A percentile compares a stretch with the other conserved stretches of the same genome.
Conservation (phyloP, 2,888 invertebrate species). For the Leptopilina drosophilae region DNA sequence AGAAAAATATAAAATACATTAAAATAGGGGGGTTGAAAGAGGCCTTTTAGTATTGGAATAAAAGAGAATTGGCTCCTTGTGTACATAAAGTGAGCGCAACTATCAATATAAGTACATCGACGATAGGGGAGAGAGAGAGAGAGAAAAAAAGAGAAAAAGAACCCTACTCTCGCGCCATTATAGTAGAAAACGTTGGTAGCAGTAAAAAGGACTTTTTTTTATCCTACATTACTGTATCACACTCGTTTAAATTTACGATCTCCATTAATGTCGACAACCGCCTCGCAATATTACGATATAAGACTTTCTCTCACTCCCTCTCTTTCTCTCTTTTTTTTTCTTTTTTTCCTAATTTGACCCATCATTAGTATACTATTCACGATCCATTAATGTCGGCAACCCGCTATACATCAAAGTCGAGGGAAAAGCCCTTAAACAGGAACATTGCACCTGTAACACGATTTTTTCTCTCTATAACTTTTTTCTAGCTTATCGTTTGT, state of each 20-base stretch:
- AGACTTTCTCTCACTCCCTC: background rate
- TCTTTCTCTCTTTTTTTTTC: no score
- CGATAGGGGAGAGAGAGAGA: background rate
- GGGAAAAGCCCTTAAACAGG: background rate
- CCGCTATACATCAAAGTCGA: conserved; percentile 9
- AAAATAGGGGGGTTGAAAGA: no score
- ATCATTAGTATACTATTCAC: conserved; percentile 6
- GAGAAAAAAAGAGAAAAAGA: no score
- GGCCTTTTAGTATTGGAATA: background rate
- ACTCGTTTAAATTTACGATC: conserved; percentile 3
- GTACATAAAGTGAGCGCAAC: background rate
- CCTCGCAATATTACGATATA: conserved; percentile 1
- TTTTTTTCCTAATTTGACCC: background rate
- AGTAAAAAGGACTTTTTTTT: conserved; percentile 1
- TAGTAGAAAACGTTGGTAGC: background rate
- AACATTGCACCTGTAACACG: background rate
- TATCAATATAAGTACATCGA: background rate
- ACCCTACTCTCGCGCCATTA: background rate
- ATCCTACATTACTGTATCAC: conserved; percentile 1
- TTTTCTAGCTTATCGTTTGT: background rate
- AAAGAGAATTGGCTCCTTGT: background rate
- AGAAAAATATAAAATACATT: no score
- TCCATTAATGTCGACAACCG: conserved; percentile 13
- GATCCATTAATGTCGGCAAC: conserved; percentile 21
- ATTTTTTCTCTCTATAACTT: background rate